A percentile compares a stretch with the other conserved stretches of the same genome.
These are phyloP conservation scores for Alethe diademata DNA, from an alignment of 2,113 vertebrate species.

Conservation along the genomic window DNA sequence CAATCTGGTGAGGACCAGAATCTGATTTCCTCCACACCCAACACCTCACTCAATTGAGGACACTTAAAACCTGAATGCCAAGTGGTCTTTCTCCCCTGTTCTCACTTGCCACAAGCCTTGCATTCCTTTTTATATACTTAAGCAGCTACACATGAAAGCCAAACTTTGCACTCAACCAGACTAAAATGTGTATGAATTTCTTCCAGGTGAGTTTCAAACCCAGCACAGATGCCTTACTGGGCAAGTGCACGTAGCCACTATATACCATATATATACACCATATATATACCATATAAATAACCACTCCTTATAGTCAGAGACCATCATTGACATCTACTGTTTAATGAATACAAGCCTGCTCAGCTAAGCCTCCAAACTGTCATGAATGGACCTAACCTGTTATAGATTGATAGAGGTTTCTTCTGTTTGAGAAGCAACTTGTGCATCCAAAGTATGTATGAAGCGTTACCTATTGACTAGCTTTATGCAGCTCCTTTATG, in stretches of 20 bases:
- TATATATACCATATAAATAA: too few species aligned
- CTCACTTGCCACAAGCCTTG: not conserved
- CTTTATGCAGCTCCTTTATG: not conserved
- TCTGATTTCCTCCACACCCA: not conserved
- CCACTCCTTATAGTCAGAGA: not conserved
- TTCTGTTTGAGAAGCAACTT: not conserved
- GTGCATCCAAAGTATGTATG: not conserved
- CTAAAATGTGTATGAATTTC: not conserved
- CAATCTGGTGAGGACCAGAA: not conserved
- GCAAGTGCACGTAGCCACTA: not conserved
- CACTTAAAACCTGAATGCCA: not conserved
- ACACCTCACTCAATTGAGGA: not conserved
- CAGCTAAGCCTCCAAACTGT: not conserved
- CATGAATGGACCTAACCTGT: not conserved
- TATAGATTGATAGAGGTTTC: not conserved
- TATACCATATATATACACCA: too few species aligned
- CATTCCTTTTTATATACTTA: not conserved
- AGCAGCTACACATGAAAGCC: not conserved
- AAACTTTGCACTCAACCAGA: not conserved
- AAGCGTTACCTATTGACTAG: not conserved
- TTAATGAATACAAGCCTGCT: not conserved
- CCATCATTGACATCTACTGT: fast-evolving
- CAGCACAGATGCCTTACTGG: not conserved
- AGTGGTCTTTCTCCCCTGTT: not conserved
- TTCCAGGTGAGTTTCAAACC: not conserved